Evolutionary conservation across 1,140 invertebrate species (phyloP).

Genomic region (Delia radicum): DNA sequence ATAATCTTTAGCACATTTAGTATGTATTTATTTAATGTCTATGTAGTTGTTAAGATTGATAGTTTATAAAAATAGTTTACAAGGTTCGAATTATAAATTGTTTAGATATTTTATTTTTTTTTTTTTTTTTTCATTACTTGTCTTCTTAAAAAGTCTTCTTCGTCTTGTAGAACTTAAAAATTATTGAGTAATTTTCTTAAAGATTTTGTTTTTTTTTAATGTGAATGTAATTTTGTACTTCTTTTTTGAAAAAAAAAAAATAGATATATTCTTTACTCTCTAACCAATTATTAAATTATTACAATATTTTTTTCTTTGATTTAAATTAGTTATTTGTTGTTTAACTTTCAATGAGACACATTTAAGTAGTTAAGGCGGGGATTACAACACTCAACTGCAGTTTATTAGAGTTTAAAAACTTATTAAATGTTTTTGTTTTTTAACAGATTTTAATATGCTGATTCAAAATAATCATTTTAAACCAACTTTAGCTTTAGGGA

Average conservation of each 20-base stretch:
- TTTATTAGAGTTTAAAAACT: neutral
- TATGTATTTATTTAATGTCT: too few species aligned
- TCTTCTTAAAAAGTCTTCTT: neutral
- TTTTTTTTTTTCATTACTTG: neutral
- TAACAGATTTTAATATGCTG: too few species aligned
- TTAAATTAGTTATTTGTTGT: neutral
- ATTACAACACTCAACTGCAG: neutral
- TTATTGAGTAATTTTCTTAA: neutral
- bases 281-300: neutral
- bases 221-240: constrained; percentile 18
- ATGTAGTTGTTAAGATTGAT: too few species aligned
- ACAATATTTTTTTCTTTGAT: neutral
- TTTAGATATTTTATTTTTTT: neutral
- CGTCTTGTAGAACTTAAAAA: neutral
- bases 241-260: neutral
- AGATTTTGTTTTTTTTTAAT: too few species aligned
- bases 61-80: too few species aligned
- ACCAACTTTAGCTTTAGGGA: too few species aligned
- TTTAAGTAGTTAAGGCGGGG: constrained; percentile 4
- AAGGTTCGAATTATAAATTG: too few species aligned
- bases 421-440: too few species aligned
- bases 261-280: neutral
- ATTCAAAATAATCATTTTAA: too few species aligned
- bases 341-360: constrained; percentile 3
- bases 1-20: neutral